These are phyloP conservation scores for Eclectus roratus DNA, from an alignment of 2,113 vertebrate genomes.

Conservation along the genomic window DNA sequence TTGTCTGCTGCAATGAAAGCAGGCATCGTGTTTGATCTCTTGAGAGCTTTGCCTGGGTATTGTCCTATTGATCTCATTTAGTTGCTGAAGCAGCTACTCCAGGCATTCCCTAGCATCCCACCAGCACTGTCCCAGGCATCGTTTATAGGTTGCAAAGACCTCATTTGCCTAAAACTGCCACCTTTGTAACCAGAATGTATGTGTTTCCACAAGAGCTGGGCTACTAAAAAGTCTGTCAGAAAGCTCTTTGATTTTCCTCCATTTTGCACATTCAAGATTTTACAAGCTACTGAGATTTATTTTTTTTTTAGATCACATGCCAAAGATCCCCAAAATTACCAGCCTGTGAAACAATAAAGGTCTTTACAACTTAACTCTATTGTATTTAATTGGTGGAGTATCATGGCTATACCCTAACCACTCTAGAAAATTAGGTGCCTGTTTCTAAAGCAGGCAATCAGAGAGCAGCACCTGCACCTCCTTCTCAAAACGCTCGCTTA, in stretches of 20 bases:
- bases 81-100: background rate
- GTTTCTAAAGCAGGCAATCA: background rate
- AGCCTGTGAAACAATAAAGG: background rate
- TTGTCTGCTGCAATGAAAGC: slow-evolving; percentile 54
- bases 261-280: background rate
- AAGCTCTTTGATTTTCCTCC: background rate
- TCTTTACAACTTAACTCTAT: background rate
- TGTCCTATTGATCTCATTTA: background rate
- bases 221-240: background rate
- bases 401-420: no score
- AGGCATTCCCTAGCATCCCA: background rate
- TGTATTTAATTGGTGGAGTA: background rate
- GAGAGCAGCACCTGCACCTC: background rate
- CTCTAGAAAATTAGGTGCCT: background rate
- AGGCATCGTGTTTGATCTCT: background rate
- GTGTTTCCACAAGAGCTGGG: background rate
- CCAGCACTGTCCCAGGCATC: background rate
- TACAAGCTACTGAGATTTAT: background rate
- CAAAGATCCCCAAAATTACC: background rate
- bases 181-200: background rate
- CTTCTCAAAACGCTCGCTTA: fast-evolving
- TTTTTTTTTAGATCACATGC: no score
- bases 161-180: background rate
- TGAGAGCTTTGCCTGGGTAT: background rate
- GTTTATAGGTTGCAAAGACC: background rate